Evolutionary conservation across 2,888 invertebrate species (phyloP).

Genomic region (Orchesella flavescens): DNA sequence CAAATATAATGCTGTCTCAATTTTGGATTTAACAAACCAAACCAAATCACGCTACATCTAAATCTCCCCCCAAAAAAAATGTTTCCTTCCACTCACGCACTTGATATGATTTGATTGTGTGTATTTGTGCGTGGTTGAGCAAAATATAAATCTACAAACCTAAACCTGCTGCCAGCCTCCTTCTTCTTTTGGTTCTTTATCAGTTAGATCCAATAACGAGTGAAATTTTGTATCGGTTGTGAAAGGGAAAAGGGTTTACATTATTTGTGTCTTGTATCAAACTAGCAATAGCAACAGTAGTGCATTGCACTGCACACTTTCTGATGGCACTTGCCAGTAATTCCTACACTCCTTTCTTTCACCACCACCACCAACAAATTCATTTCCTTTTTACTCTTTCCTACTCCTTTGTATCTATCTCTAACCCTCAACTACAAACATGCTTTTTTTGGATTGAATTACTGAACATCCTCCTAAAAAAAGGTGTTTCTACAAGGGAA

Average conservation of each 20-base stretch:
- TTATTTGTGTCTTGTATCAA: neutral
- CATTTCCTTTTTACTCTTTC: slow-evolving; percentile 28
- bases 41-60: slow-evolving; percentile 31
- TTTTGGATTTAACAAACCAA: slow-evolving; percentile 27
- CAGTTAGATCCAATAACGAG: slow-evolving; percentile 38
- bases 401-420: neutral
- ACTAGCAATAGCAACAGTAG: neutral
- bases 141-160: too few species aligned
- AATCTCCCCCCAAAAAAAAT: neutral
- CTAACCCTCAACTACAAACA: too few species aligned
- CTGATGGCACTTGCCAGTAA: neutral
- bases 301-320: neutral
- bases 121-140: neutral
- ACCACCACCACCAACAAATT: slow-evolving; percentile 17
- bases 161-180: too few species aligned
- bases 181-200: too few species aligned
- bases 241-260: slow-evolving; percentile 36
- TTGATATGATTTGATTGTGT: slow-evolving; percentile 11
- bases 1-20: too few species aligned
- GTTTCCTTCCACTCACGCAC: slow-evolving; percentile 16
- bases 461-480: too few species aligned
- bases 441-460: too few species aligned
- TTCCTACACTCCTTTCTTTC: slow-evolving; percentile 6
- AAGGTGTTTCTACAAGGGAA: too few species aligned
- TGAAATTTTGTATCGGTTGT: slow-evolving; percentile 33